Percentiles rank a stretch among this genome's conserved stretches.
Conservation (phyloP, 1,140 invertebrate species). For the Xylocopa sonorina region DNA sequence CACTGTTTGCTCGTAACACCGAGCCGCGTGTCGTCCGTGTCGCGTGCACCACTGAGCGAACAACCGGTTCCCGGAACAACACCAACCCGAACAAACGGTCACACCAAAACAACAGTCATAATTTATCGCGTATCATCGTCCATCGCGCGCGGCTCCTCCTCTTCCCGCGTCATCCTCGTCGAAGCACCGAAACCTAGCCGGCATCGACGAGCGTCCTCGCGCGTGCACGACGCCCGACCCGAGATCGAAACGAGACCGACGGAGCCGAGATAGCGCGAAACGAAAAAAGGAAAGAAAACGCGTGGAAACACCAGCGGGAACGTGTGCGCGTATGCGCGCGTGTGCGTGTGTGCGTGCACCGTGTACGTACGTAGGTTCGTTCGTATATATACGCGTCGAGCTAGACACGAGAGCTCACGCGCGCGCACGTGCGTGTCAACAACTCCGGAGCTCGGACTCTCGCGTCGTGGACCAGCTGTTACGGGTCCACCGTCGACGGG, state of each 20-base stretch:
- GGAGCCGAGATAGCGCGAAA: too few species aligned
- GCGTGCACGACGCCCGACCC: not conserved
- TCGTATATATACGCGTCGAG: not conserved
- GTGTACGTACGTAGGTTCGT: not conserved
- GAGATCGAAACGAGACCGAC: too few species aligned
- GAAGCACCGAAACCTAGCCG: conserved; percentile 47
- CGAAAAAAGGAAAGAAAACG: not conserved
- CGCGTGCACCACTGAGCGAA: conserved; percentile 8
- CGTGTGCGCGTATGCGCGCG: not conserved
- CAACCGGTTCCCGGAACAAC: conserved; percentile 9
- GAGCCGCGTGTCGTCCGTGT: conserved; percentile 13
- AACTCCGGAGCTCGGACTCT: conserved; percentile 37
- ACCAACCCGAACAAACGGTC: conserved; percentile 5
- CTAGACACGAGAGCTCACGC: conserved; percentile 30
- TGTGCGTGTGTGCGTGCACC: not conserved
- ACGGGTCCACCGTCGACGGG: conserved; percentile 27
- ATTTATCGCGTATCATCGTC: conserved; percentile 34
- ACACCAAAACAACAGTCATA: conserved; percentile 29
- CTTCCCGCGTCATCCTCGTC: conserved; percentile 26
- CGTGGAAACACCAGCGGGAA: too few species aligned
- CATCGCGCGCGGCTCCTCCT: conserved; percentile 26
- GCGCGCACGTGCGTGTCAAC: conserved; percentile 55
- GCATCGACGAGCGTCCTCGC: conserved; percentile 14
- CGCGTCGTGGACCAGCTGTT: conserved; percentile 50
- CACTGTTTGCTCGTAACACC: too few species aligned